A percentile compares a stretch with the other conserved stretches of the same genome.
phyloP scores from a whole-genome alignment of 1,140 invertebrate species.

The Ganaspis sp. region DNA sequence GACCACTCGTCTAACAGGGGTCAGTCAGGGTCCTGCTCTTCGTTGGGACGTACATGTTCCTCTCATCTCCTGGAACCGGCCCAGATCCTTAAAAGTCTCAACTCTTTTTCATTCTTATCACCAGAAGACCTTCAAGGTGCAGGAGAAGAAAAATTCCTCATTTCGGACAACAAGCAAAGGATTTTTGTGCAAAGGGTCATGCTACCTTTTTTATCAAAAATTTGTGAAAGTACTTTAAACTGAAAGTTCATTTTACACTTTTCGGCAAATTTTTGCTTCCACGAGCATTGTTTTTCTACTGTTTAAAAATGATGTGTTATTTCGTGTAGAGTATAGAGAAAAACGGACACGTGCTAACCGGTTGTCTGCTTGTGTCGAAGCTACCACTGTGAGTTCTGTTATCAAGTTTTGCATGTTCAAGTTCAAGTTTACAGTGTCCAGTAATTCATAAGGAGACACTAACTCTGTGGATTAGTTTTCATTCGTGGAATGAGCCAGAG shows the following conservation, averaged over 20 bases:
- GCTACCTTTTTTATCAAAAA: too few relatives aligned
- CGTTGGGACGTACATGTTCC: constrained; percentile 41
- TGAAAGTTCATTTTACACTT: too few relatives aligned
- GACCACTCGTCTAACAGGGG: constrained; percentile 40
- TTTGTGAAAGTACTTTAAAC: too few relatives aligned
- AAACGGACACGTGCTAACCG: not conserved
- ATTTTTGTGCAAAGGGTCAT: too few relatives aligned
- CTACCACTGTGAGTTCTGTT: constrained; percentile 15
- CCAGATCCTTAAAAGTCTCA: not conserved
- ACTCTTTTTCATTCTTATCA: not conserved
- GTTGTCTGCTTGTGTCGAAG: not conserved
- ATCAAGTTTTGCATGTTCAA: constrained; percentile 27
- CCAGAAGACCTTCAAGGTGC: not conserved
- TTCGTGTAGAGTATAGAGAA: not conserved
- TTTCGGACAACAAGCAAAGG: too few relatives aligned
- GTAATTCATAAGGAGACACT: not conserved
- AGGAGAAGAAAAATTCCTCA: too few relatives aligned
- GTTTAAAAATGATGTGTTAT: not conserved
- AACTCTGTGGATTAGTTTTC: constrained; percentile 11
- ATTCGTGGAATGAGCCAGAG: constrained; percentile 16
- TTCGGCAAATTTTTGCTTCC: too few relatives aligned
- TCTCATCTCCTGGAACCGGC: not conserved
- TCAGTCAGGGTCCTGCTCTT: constrained; percentile 53
- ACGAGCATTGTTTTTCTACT: too few relatives aligned
- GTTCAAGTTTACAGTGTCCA: constrained; percentile 1